These are phyloP conservation scores for Clytia hemisphaerica DNA, from an alignment of 30 jellyfish, hydroid and myxozoan genomes.

Conservation along the genomic window DNA sequence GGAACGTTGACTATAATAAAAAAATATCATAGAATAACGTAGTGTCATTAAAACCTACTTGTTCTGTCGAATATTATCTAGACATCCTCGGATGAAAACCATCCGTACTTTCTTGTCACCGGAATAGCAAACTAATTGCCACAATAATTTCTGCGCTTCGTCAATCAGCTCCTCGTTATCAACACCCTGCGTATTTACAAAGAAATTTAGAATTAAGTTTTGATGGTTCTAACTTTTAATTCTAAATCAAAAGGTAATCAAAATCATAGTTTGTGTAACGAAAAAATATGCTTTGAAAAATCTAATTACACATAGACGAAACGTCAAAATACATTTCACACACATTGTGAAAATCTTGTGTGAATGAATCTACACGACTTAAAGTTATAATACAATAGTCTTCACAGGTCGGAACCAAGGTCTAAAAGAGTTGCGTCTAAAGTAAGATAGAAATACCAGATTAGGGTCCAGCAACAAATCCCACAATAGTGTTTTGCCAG, in stretches of 20 bases:
- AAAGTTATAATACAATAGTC: too few relatives aligned
- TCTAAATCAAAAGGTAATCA: neutral
- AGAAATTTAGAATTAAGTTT: neutral
- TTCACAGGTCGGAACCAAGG: too few relatives aligned
- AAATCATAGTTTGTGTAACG: too few relatives aligned
- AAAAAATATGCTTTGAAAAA: too few relatives aligned
- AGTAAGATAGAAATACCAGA: too few relatives aligned
- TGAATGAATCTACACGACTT: too few relatives aligned
- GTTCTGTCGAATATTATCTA: slow-evolving; percentile 60
- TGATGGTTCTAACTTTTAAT: neutral
- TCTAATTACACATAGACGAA: too few relatives aligned
- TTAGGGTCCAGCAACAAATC: slow-evolving; percentile 71
- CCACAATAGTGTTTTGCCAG: slow-evolving; percentile 86
- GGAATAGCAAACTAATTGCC: slow-evolving; percentile 97
- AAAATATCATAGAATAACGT: too few relatives aligned
- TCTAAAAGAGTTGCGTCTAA: too few relatives aligned
- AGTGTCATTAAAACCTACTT: slow-evolving; percentile 42
- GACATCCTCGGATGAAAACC: slow-evolving; percentile 93
- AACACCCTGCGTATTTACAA: slow-evolving; percentile 44
- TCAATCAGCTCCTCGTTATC: slow-evolving; percentile 74
- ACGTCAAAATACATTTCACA: too few relatives aligned
- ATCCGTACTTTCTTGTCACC: slow-evolving; percentile 74
- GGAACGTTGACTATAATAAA: too few relatives aligned
- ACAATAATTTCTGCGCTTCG: slow-evolving; percentile 74
- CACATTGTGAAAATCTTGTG: too few relatives aligned